Evolutionary conservation across 2,797 vertebrate genomes (phyloP).

Genomic region (Chiroxiphia lanceolata): DNA sequence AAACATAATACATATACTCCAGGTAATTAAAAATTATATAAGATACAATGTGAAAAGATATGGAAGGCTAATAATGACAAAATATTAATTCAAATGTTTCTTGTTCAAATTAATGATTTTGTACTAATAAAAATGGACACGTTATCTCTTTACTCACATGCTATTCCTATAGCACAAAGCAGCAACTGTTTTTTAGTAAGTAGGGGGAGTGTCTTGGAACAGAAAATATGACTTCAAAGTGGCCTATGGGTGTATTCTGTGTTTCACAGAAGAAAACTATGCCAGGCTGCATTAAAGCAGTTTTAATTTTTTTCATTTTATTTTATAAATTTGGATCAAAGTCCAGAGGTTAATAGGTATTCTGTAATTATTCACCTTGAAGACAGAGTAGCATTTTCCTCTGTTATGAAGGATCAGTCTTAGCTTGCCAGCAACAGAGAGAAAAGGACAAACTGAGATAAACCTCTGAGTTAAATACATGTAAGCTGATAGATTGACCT

Average conservation of each 20-base stretch:
- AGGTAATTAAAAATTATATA: neutral
- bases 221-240: neutral
- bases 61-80: neutral
- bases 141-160: neutral
- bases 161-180: neutral
- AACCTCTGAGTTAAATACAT: neutral
- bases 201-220: neutral
- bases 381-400: neutral
- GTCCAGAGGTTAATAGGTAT: neutral
- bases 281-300: neutral
- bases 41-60: neutral
- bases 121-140: neutral
- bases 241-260: neutral
- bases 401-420: neutral
- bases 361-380: neutral
- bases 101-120: neutral
- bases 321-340: neutral
- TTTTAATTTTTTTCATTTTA: neutral
- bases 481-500: neutral
- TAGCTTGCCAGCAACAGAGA: neutral
- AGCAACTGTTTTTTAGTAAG: neutral
- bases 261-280: neutral
- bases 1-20: neutral
- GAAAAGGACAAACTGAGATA: neutral
- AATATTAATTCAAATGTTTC: neutral